Evolutionary conservation across 64 coral and sea anemone species (phyloP).

Genomic region (Dendrophyllia cribrosa): DNA sequence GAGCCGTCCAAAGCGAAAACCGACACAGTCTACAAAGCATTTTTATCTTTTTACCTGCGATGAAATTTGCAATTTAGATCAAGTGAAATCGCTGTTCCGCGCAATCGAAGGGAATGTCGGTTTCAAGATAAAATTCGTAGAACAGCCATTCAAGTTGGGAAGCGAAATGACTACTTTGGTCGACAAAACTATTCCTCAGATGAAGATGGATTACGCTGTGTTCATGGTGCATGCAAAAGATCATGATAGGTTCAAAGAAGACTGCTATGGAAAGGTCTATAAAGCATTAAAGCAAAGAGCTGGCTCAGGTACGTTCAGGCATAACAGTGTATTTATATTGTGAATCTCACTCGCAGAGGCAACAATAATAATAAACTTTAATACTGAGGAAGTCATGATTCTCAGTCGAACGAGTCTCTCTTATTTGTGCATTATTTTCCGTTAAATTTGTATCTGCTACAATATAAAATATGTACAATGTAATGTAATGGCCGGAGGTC

Average conservation of each 20-base stretch:
- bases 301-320: slow-evolving; percentile 15
- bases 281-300: background rate
- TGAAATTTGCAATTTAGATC: background rate
- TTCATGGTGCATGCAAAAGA: slow-evolving; percentile 18
- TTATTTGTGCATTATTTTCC: too few species aligned
- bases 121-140: background rate
- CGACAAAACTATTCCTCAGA: background rate
- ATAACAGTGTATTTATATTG: too few species aligned
- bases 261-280: slow-evolving; percentile 11
- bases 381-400: too few species aligned
- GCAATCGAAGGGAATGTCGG: background rate
- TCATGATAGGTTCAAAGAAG: background rate
- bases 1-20: background rate
- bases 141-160: background rate
- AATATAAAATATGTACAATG: too few species aligned
- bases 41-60: slow-evolving; percentile 14
- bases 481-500: too few species aligned
- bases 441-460: too few species aligned
- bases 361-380: too few species aligned
- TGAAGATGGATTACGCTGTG: slow-evolving; percentile 22
- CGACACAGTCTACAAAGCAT: background rate
- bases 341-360: too few species aligned
- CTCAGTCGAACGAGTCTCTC: too few species aligned
- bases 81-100: background rate
- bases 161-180: background rate